Evolutionary conservation across 2,888 invertebrate genomes (phyloP), one percentile per base, ranked within the genome.

Genomic region (Prenolepis imparis): DNA sequence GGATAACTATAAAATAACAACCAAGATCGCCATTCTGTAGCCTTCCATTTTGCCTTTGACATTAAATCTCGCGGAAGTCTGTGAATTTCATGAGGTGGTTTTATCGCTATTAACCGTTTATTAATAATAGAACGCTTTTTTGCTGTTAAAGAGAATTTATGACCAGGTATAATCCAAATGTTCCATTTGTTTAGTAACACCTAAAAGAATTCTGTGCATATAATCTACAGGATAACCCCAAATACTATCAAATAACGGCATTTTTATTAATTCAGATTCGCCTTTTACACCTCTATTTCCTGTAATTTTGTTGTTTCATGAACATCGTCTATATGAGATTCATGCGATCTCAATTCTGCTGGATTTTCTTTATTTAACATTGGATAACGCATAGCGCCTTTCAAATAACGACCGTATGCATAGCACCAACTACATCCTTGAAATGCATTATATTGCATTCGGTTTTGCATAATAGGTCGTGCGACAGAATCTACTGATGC

Each of bases 141-240:
- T n/a, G 52, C 36, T 36, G 36, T 36, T 36, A 36, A 36, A 36
- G 36, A 36, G 8, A 8, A 36, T 36, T 36, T 3, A 36, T 36
- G 36, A 36, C 36, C 36, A 52, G 52, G 52, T 9, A 9, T n/a
- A 52, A n/a, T 52, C 52, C 52, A 52, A n/a, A n/a, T 52, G n/a
- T n/a, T n/a, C 52, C 52, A 52, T 52, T n/a, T n/a, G 52, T 52
- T 52, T 52, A n/a, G 52, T 3, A 3, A n/a, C n/a, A 52, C 52
- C n/a, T 52, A 52, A n/a, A n/a, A 52, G n/a, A n/a, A 52, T n/a
- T n/a, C n/a, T n/a, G n/a, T 52, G 52, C 52, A 52, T 52, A n/a
- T 52, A 52, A 52, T 52, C 52, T 52, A n/a, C 8, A n/a, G 52
- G 52, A n/a, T n/a, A n/a, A 52, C 52, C 52, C 52, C 52, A 52